Base-by-base conservation (phyloP, 2,113 vertebrate genomes). In the Poeciliopsis prolifica region DNA sequence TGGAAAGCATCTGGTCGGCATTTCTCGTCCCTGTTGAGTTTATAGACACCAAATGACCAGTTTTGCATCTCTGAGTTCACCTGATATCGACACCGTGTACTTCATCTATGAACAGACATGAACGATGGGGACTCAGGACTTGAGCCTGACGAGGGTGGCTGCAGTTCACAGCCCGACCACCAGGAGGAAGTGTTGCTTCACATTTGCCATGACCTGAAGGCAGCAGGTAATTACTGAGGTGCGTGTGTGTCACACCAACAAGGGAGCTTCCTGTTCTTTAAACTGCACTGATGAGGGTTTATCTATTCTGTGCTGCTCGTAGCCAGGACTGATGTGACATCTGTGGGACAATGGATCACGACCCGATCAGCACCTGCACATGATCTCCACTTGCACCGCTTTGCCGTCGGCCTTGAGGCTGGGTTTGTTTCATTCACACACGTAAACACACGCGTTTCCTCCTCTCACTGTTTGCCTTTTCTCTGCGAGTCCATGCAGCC, bases 151-250 rank as follows among this genome's bases (percentile, higher is more conserved):
- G 61, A 37, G 35, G 35, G 13, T 13, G 64, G 63, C 51, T 90
- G 81, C 68, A 91, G 83, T 94, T 90, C 84, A 58, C 70, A 4
- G 4, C 37, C 24, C 28, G 4, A 73, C 93, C 93, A 92, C 84
- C 73, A 90, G 92, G 91, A 89, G 93, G 92, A 81, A 82, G 72
- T 93, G 90, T 93, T 93, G 92, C 29, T 87, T 88, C 86, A 84
- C 3, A 29, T 69, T 77, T 69, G 9, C 5, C 51, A 24, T 72
- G 37, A 15, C 29, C 65, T 70, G 67, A 72, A 63, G 35, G 17
- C 81, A 22, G 82, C 78, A 79, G 82, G 71, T 91, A 79, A 86
- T 86, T 82, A 60, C 72, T 78, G 67, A 73, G 69, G 44, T 19
- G 17, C 1, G 44, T 5, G 80, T 73, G 81, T 79, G 77, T 72